Base-by-base conservation (phyloP, 2,888 invertebrate genomes). In the Morpho achilles region DNA sequence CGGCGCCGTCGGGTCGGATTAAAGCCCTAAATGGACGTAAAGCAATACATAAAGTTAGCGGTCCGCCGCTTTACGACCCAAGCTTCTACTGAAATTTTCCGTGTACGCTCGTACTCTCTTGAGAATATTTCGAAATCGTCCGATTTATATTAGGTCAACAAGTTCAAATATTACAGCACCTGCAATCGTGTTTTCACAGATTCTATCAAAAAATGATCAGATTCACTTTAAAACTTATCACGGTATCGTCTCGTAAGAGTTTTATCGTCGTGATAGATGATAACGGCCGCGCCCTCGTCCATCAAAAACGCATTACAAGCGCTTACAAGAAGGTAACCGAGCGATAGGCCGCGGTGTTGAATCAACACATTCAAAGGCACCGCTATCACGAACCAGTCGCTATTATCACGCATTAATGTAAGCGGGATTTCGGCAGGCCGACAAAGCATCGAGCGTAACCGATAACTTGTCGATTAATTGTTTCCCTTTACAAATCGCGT, bases 361-460 rank as follows among this genome's bases (percentile, higher is more conserved):
- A 81, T 86, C 82, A 85, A 83, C 79, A 82, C 39, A 67, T 69
- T 85, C 85, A 89, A 89, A 89, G 80, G 73, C 61, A 66, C 90
- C 89, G 89, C 88, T 89, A 90, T 90, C 89, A 64, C 65, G 23
- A 62, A 69, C 69, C 66, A 71, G 74, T 72, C 72, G 75, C 79
- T 80, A 81, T 84, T 74, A 87, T 83, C 80, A 76, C 71, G 75
- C 74, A 80, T 80, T 83, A 84, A 82, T 80, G 74, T 79, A 80
- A 80, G 80, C 79, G 74, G 84, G 86, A 88, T 88, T 89, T 88
- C 82, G 85, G 86, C 82, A 76, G 77, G 73, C 86, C 87, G 87
- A 87, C 88, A 90, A 89, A 89, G 86, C 76, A 64, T 61, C 67
- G 65, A 64, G 69, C 76, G 73, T 70, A 69, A 69, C 75, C 75